phyloP scores from a whole-genome alignment of 2,888 invertebrate genomes.

The Minunthozetes semirufus region DNA sequence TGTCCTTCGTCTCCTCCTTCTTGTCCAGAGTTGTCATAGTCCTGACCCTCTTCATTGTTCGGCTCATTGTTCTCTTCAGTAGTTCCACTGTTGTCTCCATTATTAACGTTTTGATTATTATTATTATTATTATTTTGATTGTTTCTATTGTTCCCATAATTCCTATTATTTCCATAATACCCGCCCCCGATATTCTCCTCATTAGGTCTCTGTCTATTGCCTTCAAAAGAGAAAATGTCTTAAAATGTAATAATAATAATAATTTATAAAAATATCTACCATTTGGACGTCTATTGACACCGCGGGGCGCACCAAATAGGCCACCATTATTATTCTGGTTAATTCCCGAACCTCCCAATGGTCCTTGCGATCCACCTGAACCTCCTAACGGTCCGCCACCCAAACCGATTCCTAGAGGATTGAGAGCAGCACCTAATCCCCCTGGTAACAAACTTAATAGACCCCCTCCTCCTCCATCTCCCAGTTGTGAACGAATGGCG shows the following conservation, averaged over 20 bases:
- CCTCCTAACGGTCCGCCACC: background rate
- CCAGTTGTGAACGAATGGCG: background rate
- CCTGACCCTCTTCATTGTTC: constrained; percentile 9
- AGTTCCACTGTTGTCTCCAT: background rate
- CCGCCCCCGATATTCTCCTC: constrained; percentile 30
- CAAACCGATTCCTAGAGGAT: constrained; percentile 26
- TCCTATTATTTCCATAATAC: constrained; percentile 32
- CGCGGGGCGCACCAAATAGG: background rate
- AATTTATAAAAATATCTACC: background rate
- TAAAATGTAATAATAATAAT: background rate
- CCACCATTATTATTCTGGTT: background rate
- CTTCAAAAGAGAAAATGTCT: background rate
- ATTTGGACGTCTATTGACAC: background rate
- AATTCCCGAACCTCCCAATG: too few relatives aligned
- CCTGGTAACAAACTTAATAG: constrained; percentile 24
- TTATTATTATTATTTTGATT: constrained; percentile 6
- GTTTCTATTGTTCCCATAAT: background rate
- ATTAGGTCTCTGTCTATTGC: background rate
- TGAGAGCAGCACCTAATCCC: constrained; percentile 24
- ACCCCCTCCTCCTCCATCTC: constrained; percentile 13
- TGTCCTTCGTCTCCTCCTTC: background rate
- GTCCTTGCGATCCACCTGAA: background rate
- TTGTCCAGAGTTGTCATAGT: constrained; percentile 15
- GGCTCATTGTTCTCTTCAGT: constrained; percentile 6
- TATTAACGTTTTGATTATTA: constrained; percentile 5